Evolutionary conservation across 2,888 invertebrate genomes (phyloP).

Genomic region (Lasioglossum calceatum): DNA sequence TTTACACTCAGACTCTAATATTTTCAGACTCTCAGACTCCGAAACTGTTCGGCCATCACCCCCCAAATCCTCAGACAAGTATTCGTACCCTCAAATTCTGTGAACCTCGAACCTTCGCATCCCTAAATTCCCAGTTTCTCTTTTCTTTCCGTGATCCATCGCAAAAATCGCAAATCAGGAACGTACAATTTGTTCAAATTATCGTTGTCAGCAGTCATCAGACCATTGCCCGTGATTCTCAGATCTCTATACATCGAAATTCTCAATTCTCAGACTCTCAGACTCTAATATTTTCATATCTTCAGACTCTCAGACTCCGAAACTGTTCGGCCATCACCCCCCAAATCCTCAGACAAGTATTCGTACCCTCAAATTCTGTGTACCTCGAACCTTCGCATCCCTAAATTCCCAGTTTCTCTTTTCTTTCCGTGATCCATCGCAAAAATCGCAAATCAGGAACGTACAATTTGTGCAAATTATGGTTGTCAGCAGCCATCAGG

Average conservation of each 20-base stretch:
- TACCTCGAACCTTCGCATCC: not conserved
- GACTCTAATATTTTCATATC: not conserved
- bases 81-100: not conserved
- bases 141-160: not conserved
- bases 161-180: not conserved
- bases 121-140: not conserved
- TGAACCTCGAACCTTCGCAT: not conserved
- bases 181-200: not conserved
- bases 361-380: not conserved
- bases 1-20: not conserved
- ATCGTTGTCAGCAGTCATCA: constrained; percentile 3
- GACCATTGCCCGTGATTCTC: no score
- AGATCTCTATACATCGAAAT: no score
- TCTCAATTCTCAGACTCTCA: no score
- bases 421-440: not conserved
- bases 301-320: not conserved
- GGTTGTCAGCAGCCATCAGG: not conserved
- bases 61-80: no score
- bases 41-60: not conserved
- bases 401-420: not conserved
- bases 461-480: not conserved
- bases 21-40: no score
- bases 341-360: no score
- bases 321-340: not conserved
- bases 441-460: not conserved